Conservation (phyloP, 1,140 invertebrate species). For the Drosophila varians region DNA sequence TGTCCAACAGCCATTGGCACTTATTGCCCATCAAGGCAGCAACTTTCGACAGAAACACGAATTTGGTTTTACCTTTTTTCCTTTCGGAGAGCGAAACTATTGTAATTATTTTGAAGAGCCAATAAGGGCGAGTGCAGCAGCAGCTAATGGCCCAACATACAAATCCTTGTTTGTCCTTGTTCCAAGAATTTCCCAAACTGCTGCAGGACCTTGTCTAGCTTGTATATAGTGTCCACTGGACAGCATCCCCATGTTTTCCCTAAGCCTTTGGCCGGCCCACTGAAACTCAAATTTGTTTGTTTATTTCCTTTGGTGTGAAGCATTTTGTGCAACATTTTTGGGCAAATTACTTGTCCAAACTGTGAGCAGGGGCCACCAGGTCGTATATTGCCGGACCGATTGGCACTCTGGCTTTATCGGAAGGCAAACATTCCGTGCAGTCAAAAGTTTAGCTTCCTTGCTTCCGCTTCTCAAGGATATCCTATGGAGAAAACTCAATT, state of each 20-base stretch:
- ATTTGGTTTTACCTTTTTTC: conserved; percentile 39
- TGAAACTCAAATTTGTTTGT: conserved; percentile 45
- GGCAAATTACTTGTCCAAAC: conserved; percentile 71
- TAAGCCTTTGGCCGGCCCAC: conserved; percentile 35
- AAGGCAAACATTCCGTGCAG: conserved; percentile 37
- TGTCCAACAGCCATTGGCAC: conserved; percentile 3
- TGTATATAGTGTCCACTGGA: conserved; percentile 19
- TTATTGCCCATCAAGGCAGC: conserved; percentile 45
- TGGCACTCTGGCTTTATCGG: conserved; percentile 19
- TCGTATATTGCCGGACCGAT: conserved; percentile 8
- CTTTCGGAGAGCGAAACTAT: conserved; percentile 47
- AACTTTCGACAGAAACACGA: conserved; percentile 40
- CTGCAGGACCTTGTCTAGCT: conserved; percentile 27
- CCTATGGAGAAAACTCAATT: conserved; percentile 5
- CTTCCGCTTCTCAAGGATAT: conserved; percentile 1
- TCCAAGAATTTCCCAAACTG: conserved; percentile 36
- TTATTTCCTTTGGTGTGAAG: conserved; percentile 34
- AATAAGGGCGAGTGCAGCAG: conserved; percentile 53
- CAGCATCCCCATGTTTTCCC: conserved; percentile 11
- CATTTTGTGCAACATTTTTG: conserved; percentile 71
- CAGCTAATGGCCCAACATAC: conserved; percentile 49
- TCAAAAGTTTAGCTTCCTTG: conserved; percentile 34
- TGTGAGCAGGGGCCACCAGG: conserved; percentile 29
- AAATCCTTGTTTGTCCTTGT: conserved; percentile 43
- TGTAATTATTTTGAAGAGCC: conserved; percentile 77